These are phyloP conservation scores for Athrips mouffetella DNA, from an alignment of 2,888 invertebrate species.

Conservation along the genomic window DNA sequence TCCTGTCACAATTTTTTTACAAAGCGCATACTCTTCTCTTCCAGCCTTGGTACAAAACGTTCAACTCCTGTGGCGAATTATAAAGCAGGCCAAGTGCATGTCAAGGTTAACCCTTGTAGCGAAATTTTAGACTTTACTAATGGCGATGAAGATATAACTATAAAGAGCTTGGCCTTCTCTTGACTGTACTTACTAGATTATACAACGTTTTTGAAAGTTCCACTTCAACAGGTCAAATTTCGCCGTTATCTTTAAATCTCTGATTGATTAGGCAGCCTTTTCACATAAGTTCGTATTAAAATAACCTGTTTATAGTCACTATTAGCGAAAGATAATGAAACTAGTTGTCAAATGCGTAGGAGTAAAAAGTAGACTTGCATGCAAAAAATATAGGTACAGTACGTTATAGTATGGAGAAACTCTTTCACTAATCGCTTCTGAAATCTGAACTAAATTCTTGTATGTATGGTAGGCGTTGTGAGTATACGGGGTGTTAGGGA, in stretches of 20 bases:
- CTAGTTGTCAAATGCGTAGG: background rate
- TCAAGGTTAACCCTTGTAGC: too few species aligned
- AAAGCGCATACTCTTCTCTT: too few species aligned
- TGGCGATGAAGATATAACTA: too few species aligned
- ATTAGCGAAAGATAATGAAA: background rate
- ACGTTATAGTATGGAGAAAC: background rate
- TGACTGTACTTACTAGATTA: too few species aligned
- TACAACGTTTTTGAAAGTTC: conserved; percentile 5
- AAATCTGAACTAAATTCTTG: background rate
- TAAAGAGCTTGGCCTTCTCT: too few species aligned
- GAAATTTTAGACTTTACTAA: too few species aligned
- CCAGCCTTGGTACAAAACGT: too few species aligned
- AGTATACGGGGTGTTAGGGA: background rate
- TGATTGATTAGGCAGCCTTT: conserved; percentile 10
- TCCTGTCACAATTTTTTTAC: too few species aligned
- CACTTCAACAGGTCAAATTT: background rate
- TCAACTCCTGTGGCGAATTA: too few species aligned
- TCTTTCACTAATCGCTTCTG: conserved; percentile 1
- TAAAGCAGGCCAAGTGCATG: too few species aligned
- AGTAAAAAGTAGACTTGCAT: background rate
- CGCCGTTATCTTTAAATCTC: conserved; percentile 5
- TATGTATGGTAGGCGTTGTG: background rate
- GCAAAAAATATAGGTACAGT: background rate
- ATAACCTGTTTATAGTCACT: background rate
- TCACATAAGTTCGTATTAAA: background rate